Conservation (phyloP, 23 tunicate species). For the Trididemnum nubilum region DNA sequence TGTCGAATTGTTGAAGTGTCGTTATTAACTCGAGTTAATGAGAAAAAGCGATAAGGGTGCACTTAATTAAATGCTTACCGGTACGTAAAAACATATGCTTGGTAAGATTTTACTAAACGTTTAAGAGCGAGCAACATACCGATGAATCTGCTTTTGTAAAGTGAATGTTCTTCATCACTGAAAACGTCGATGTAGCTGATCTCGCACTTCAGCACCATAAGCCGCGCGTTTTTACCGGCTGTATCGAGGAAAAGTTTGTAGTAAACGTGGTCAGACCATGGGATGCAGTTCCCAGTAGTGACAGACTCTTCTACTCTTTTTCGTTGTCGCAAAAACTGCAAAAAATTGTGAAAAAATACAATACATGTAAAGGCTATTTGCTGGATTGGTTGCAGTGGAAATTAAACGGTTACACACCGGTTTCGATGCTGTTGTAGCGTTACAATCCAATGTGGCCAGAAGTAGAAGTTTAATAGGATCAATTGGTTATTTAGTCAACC, state of each 20-base stretch:
- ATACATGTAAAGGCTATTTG: background rate
- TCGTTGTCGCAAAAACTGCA: constrained; percentile 41
- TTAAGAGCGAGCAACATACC: constrained; percentile 41
- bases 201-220: constrained; percentile 95
- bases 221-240: constrained; percentile 71
- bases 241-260: constrained; percentile 91
- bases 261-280: constrained; percentile 97
- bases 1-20: no score
- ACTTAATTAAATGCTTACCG: no score
- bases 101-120: no score
- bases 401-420: no score
- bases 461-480: no score
- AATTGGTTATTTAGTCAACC: no score
- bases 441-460: background rate
- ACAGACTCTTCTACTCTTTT: constrained; percentile 53
- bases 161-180: constrained; percentile 87
- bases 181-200: constrained; percentile 90
- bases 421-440: background rate
- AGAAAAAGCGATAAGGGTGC: no score
- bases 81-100: no score
- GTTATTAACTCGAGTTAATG: no score
- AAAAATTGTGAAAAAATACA: no score
- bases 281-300: constrained; percentile 88
- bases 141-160: constrained; percentile 88
- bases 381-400: background rate